Evolutionary conservation across 2,113 vertebrate species (phyloP).

Genomic region (Marmota monax): DNA sequence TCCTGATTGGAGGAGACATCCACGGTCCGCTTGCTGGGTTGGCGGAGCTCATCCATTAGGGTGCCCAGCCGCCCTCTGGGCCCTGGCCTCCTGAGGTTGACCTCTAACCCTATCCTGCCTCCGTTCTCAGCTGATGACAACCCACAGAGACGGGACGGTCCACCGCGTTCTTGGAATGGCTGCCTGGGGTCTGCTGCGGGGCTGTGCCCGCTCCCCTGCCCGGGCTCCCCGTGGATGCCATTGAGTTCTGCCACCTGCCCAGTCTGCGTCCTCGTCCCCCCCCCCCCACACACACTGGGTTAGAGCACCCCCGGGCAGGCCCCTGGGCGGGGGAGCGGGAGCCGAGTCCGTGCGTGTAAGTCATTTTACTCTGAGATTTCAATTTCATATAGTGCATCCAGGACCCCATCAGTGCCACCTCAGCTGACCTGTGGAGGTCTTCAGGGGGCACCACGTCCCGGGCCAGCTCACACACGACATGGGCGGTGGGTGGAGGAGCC

Average conservation of each 20-base stretch:
- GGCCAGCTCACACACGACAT: neutral
- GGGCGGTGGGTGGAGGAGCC: neutral
- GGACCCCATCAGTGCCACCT: neutral
- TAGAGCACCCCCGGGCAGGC: too few species aligned
- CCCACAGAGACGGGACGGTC: neutral
- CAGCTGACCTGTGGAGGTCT: neutral
- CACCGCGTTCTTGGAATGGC: neutral
- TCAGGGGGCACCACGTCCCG: neutral
- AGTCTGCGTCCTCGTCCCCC: neutral
- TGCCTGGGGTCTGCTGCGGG: neutral
- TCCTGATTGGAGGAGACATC: constrained; percentile 39
- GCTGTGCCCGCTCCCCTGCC: neutral
- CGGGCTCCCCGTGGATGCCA: neutral
- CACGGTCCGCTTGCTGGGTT: neutral
- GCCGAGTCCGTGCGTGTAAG: neutral
- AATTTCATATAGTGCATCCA: neutral
- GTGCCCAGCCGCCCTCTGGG: rapidly evolving
- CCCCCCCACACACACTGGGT: too few species aligned
- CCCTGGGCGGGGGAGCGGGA: too few species aligned
- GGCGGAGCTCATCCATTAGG: neutral
- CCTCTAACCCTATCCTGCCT: neutral
- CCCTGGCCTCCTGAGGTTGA: neutral
- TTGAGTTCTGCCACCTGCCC: neutral
- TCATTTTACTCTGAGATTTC: neutral
- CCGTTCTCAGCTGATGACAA: neutral